These are phyloP conservation scores for Leptinotarsa tumamoca DNA, from an alignment of 2,888 invertebrate genomes.

Conservation along the genomic window DNA sequence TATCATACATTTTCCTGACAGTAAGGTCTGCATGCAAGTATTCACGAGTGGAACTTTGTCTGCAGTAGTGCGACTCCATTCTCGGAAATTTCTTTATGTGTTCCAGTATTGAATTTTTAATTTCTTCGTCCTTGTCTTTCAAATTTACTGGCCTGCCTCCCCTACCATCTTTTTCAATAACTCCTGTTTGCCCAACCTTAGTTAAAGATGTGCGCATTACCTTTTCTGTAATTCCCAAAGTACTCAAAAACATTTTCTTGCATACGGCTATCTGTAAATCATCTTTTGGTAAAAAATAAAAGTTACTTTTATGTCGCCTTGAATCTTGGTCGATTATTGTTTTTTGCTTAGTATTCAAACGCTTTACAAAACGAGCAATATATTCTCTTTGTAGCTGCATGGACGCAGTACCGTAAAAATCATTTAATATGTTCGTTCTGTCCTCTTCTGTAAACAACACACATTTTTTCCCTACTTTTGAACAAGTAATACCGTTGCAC, in stretches of 20 bases:
- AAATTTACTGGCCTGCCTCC: background rate
- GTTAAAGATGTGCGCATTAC: background rate
- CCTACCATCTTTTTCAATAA: slow-evolving; percentile 7
- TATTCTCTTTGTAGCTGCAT: slow-evolving; percentile 3
- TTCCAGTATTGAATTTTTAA: slow-evolving; percentile 14
- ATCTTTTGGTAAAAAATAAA: slow-evolving; percentile 2
- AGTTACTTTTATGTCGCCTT: background rate
- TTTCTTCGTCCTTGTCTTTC: slow-evolving; percentile 1
- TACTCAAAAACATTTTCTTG: slow-evolving; percentile 10
- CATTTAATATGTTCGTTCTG: background rate
- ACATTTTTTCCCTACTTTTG: background rate
- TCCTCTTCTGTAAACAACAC: background rate
- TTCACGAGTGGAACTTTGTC: slow-evolving; percentile 23
- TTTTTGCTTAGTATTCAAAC: background rate
- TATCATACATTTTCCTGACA: slow-evolving; percentile 5
- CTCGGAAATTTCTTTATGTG: slow-evolving; percentile 23
- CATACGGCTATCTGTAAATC: slow-evolving; percentile 8
- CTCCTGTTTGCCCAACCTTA: slow-evolving; percentile 1
- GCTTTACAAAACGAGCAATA: background rate
- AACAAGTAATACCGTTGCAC: background rate
- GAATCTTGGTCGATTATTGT: slow-evolving; percentile 6
- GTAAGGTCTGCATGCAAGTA: slow-evolving; percentile 6
- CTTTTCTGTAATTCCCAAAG: slow-evolving; percentile 14
- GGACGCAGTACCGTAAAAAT: background rate
- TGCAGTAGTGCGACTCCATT: slow-evolving; percentile 32